These are phyloP conservation scores for Ricordea florida DNA, from an alignment of 92 coral and sea anemone species.

Conservation along the genomic window DNA sequence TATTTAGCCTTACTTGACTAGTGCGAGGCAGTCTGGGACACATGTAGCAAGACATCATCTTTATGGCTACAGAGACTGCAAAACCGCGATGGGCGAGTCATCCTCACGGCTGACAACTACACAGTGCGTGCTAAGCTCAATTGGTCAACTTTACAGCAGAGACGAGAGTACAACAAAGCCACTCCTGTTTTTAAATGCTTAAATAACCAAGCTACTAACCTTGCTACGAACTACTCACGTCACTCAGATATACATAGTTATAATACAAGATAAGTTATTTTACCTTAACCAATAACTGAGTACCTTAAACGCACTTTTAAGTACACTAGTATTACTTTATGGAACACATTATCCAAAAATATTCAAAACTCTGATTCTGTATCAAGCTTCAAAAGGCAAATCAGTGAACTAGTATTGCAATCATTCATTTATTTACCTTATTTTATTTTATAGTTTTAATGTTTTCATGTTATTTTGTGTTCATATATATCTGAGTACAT, in stretches of 20 bases:
- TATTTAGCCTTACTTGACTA: too few species aligned
- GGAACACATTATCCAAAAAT: slow-evolving; percentile 8
- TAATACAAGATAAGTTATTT: not conserved
- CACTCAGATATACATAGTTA: slow-evolving; percentile 10
- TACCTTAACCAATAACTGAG: slow-evolving; percentile 30
- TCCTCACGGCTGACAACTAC: too few species aligned
- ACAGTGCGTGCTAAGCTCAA: slow-evolving; percentile 8
- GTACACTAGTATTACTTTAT: slow-evolving; percentile 21
- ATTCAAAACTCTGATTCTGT: not conserved
- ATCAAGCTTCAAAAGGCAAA: not conserved
- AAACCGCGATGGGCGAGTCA: too few species aligned
- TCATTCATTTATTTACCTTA: too few species aligned
- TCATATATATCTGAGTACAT: too few species aligned
- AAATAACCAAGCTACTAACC: too few species aligned
- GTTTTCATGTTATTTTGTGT: too few species aligned
- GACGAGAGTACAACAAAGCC: slow-evolving; percentile 14
- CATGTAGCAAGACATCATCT: too few species aligned
- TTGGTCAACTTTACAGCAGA: slow-evolving; percentile 1
- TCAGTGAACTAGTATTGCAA: not conserved
- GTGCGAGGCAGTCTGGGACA: too few species aligned
- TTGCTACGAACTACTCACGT: not conserved
- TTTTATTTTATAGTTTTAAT: too few species aligned
- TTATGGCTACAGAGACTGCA: too few species aligned
- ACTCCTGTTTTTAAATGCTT: not conserved
- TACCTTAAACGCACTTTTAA: slow-evolving; percentile 12